Base-by-base conservation (phyloP, 2,113 vertebrate species). In the Poeciliopsis turrubarensis region DNA sequence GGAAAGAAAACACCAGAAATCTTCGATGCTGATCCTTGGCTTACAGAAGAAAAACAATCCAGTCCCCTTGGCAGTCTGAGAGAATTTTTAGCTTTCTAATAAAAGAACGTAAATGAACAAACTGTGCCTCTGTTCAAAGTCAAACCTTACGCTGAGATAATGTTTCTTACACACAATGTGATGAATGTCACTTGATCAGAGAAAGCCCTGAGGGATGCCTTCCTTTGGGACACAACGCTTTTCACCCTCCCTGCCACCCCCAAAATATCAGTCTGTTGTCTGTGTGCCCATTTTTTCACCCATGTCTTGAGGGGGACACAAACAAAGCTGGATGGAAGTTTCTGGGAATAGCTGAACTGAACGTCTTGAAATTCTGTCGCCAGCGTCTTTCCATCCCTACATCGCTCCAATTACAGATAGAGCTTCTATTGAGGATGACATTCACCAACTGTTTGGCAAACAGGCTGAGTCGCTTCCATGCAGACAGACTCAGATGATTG, bases 1-100 rank as follows among this genome's bases (percentile, higher is more conserved):
- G 92, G 91, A 92, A 94, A 92, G 89, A 92, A 87, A 91, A 91
- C 85, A 90, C 17, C 7, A 60, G 68, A 76, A 72, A 85, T 84
- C 87, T 87, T 89, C 71, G 84, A 81, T 89, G 82, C 87, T 86
- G 78, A 83, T 89, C 89, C 84, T 76, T 81, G 80, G 69, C 65
- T 66, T 61, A 65, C 65, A 67, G 29, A 89, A 87, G 79, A 73
- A 87, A 90, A 93, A 90, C 86, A 91, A 87, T 72, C 60, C 77
- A 54, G 68, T 44, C 70, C 25, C 39, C 29, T 15, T 5, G 26
- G 77, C 60, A 84, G 86, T 85, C 72, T 10, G 62, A 76, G 79
- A 73, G 77, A 82, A 83, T 86, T 91, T 93, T 89, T 89, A 83
- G 87, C 74, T 86, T 86, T 86, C 82, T 89, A 90, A 89, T 90